Conservation (phyloP, 2,888 invertebrate species). For the Platycheirus rosarum region DNA sequence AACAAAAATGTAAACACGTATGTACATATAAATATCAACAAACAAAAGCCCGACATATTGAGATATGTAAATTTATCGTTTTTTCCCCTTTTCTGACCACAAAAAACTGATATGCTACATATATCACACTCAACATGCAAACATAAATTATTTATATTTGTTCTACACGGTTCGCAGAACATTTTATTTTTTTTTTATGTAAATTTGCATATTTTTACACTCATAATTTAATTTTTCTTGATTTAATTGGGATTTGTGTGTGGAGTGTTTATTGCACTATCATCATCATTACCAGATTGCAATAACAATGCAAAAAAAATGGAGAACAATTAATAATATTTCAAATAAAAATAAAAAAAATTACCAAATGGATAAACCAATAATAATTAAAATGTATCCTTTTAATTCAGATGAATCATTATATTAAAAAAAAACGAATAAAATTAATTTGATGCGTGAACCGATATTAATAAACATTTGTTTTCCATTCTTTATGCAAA, state of each 20-base stretch:
- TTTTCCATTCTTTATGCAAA: background rate
- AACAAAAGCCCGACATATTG: background rate
- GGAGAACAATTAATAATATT: slow-evolving; percentile 53
- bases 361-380: slow-evolving; percentile 13
- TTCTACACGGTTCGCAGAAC: slow-evolving; percentile 1
- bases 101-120: slow-evolving; percentile 52
- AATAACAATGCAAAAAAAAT: slow-evolving; percentile 31
- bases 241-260: slow-evolving; percentile 36
- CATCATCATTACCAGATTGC: slow-evolving; percentile 68
- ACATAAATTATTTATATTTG: slow-evolving; percentile 25
- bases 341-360: background rate
- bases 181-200: slow-evolving; percentile 27
- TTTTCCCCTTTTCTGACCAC: slow-evolving; percentile 55
- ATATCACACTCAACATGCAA: slow-evolving; percentile 30
- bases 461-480: background rate
- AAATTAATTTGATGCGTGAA: no score
- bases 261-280: slow-evolving; percentile 63
- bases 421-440: slow-evolving; percentile 16
- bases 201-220: slow-evolving; percentile 53
- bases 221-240: slow-evolving; percentile 44
- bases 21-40: background rate
- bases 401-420: slow-evolving; percentile 49
- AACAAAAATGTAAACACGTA: background rate
- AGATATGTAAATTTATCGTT: slow-evolving; percentile 59
- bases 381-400: slow-evolving; percentile 53